Conservation (phyloP, 2,797 vertebrate species). For the Triplophysa yarkandensis region DNA sequence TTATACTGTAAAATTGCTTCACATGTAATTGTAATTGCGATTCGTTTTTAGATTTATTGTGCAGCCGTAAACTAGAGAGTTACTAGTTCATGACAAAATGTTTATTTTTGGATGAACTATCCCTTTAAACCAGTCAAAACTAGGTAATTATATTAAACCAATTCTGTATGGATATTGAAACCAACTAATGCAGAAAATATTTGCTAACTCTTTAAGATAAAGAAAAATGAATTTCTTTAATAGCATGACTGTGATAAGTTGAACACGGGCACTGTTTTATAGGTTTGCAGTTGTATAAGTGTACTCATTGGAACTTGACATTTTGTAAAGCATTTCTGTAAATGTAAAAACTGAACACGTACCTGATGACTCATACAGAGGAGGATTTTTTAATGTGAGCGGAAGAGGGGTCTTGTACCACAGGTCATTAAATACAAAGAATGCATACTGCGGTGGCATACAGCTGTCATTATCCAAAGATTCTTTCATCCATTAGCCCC, state of each 20-base stretch:
- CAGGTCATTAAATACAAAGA: slow-evolving; percentile 13
- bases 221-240: not conserved
- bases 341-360: slow-evolving; percentile 7
- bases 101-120: too few species aligned
- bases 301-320: not conserved
- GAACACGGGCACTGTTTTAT: not conserved
- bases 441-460: not conserved
- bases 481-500: slow-evolving; percentile 20
- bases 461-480: slow-evolving; percentile 19
- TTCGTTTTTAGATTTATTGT: too few species aligned
- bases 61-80: too few species aligned
- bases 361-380: slow-evolving; percentile 29
- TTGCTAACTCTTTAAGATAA: not conserved
- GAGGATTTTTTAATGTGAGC: slow-evolving; percentile 22
- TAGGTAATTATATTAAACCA: not conserved
- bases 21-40: too few species aligned
- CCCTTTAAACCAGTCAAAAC: not conserved
- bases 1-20: too few species aligned
- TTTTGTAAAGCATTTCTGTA: not conserved
- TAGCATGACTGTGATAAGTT: not conserved
- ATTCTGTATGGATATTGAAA: too few species aligned
- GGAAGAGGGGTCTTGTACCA: slow-evolving; percentile 22
- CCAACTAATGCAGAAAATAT: too few species aligned
- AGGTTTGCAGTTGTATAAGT: slow-evolving; percentile 14
- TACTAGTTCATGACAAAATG: too few species aligned